Evolutionary conservation across 2,113 vertebrate species (phyloP), one percentile per base, ranked within the genome.

Genomic region (Scomber scombrus): DNA sequence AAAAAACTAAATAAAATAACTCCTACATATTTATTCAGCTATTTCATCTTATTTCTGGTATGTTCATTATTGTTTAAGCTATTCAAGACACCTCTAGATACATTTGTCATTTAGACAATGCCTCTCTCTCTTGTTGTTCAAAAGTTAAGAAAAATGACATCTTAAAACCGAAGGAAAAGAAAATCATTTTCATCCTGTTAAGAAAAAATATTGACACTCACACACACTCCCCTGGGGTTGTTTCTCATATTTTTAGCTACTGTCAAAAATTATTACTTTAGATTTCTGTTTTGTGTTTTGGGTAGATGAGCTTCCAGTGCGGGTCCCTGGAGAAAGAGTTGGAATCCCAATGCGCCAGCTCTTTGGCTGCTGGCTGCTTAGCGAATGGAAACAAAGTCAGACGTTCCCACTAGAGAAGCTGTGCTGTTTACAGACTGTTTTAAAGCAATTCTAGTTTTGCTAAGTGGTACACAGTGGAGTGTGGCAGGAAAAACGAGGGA

Each of bases 131-230:
- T 29, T 13, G 21, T 31, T 65, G 62, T 63, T 79, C 11, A 51
- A 69, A 76, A 82, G 40, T 83, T 83, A 14, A 21, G 43, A 68
- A 45, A 83, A 85, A 82, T 69, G 15, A 72, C 61, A 78, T 80
- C 73, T 78, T 65, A 66, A 82, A 80, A 77, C 52, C 50, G 31
- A 81, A 63, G 16, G 5, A 67, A 79, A 71, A 71, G 3, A 6
- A 85, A 90, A 84, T 66, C 5, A 78, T 78, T 81, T 81, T 82
- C 5, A 71, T 71, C 18, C 65, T 26, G 31, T 57, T 87, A 19
- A 3, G 67, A 81, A 84, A 84, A 86, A 81, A 87, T 92, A 90
- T 93, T 91, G 82, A 90, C 89, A 91, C n/a, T 56, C 73, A 75
- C 19, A 65, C 19, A 40, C 58, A 11, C 60, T 71, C 80, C 85